Evolutionary conservation across 2,888 invertebrate species (phyloP).

Genomic region (Magallana nippona): DNA sequence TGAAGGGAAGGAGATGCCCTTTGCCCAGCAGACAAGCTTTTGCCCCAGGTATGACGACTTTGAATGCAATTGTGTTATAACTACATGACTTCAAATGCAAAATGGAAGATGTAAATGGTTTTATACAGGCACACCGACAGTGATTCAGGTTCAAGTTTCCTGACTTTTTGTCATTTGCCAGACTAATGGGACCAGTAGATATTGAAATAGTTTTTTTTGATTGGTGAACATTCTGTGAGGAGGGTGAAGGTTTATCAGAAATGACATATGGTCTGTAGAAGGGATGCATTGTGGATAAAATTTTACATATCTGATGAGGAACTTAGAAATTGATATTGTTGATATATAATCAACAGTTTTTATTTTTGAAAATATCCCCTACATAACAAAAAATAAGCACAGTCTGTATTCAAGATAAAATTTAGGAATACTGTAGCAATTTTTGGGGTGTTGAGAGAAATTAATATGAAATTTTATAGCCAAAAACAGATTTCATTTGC

Average conservation of each 20-base stretch:
- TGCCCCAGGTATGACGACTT: conserved; percentile 11
- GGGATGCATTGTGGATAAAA: conserved; percentile 8
- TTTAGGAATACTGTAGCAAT: not conserved
- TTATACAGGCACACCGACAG: too few species aligned
- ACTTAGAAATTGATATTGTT: conserved; percentile 15
- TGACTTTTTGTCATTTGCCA: conserved; percentile 17
- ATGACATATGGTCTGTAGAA: conserved; percentile 20
- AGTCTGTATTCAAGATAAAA: conserved; percentile 21
- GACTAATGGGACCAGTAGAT: conserved; percentile 3
- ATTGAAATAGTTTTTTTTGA: conserved; percentile 11
- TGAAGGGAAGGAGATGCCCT: not conserved
- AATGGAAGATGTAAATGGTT: too few species aligned
- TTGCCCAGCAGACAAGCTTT: conserved; percentile 10
- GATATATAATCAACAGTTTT: conserved; percentile 20
- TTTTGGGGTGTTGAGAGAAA: conserved; percentile 9
- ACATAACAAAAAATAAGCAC: conserved; percentile 8
- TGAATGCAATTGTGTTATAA: not conserved
- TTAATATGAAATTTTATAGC: conserved; percentile 6
- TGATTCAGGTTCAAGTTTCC: conserved; percentile 16
- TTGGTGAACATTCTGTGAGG: not conserved
- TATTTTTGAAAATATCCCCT: not conserved
- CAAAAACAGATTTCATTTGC: conserved; percentile 1
- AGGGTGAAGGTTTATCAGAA: conserved; percentile 26
- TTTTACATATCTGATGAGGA: conserved; percentile 25
- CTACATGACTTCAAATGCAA: not conserved